Percentiles rank a stretch among this genome's conserved stretches.
Conservation (phyloP, 2,113 vertebrate species). For the Hippopotamus amphibius region DNA sequence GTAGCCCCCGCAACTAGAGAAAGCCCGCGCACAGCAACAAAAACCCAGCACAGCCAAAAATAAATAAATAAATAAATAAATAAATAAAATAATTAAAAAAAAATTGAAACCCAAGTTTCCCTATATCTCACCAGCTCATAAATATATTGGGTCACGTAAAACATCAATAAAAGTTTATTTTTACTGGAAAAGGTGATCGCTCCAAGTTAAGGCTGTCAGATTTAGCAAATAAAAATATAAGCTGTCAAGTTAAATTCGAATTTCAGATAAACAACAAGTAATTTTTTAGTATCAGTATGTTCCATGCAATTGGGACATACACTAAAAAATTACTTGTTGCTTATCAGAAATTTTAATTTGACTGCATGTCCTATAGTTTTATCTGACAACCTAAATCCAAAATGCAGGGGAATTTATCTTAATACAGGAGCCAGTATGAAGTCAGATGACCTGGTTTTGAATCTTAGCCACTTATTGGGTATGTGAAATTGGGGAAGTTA, state of each 20-base stretch:
- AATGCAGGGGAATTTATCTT: background rate
- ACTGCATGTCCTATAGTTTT: background rate
- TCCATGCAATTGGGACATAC: background rate
- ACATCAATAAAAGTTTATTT: background rate
- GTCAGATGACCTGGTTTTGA: background rate
- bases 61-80: no score
- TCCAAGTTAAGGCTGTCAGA: background rate
- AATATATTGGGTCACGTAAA: slow-evolving; percentile 3
- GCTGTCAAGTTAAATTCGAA: slow-evolving; percentile 22
- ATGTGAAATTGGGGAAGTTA: background rate
- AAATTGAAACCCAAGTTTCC: background rate
- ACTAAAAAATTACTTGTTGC: background rate
- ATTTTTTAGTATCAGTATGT: background rate
- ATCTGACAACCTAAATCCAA: background rate
- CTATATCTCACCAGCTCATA: background rate
- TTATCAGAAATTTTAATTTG: slow-evolving; percentile 35
- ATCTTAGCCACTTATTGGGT: background rate
- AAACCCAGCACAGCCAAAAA: no score
- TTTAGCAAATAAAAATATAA: slow-evolving; percentile 52
- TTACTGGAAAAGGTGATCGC: background rate
- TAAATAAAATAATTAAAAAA: no score
- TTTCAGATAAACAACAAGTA: slow-evolving; percentile 10
- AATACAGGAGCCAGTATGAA: background rate
- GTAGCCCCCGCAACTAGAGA: no score
- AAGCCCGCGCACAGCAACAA: no score